Conservation (phyloP, 2,888 invertebrate genomes). For the Rotaria socialis region DNA sequence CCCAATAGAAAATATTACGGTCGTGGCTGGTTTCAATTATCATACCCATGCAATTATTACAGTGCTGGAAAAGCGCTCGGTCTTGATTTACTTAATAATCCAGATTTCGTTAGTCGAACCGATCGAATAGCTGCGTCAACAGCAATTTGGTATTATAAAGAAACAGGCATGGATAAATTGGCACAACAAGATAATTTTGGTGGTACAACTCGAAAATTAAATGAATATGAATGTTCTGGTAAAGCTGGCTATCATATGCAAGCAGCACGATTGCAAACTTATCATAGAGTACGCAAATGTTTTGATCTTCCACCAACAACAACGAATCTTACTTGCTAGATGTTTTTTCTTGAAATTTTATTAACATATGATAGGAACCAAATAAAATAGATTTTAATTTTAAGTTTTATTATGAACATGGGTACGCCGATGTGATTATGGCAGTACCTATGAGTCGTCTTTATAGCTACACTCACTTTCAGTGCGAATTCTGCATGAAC, state of each 20-base stretch:
- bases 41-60: constrained; percentile 32
- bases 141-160: constrained; percentile 25
- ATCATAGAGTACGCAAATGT: background rate
- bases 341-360: background rate
- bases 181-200: background rate
- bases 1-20: background rate
- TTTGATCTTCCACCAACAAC: background rate
- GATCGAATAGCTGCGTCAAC: background rate
- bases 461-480: too few species aligned
- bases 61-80: constrained; percentile 33
- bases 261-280: background rate
- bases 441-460: too few species aligned
- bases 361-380: too few species aligned
- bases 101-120: background rate
- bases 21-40: constrained; percentile 28
- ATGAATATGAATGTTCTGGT: constrained; percentile 25
- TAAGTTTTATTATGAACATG: too few species aligned
- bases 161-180: background rate
- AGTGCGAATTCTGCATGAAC: too few species aligned
- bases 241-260: background rate
- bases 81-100: background rate
- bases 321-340: background rate
- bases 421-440: too few species aligned
- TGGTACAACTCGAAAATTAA: background rate
- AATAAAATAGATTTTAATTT: too few species aligned